phyloP scores from a whole-genome alignment of 2,797 vertebrate species.

The Huso huso region DNA sequence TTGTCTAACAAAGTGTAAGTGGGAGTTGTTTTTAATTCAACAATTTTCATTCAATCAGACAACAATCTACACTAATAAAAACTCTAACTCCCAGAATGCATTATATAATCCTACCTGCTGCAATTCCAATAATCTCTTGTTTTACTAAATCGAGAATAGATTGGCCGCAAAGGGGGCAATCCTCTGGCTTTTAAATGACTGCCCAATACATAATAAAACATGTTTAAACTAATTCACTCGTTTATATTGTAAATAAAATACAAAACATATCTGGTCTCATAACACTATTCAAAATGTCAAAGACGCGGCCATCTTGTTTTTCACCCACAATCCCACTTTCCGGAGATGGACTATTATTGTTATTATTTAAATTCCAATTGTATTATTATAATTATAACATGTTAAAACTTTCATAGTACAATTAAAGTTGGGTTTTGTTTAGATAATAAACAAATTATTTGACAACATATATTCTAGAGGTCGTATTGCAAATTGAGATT shows the following conservation, averaged over 20 bases:
- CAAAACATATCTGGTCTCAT: conserved; percentile 20
- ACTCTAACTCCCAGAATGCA: background rate
- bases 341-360: no score
- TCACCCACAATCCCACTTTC: no score
- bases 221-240: conserved; percentile 22
- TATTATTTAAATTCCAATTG: no score
- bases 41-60: no score
- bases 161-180: conserved; percentile 25
- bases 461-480: conserved; percentile 43
- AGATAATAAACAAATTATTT: conserved; percentile 12
- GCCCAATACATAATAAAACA: conserved; percentile 47
- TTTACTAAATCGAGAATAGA: conserved; percentile 36
- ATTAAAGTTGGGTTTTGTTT: no score
- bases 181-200: conserved; percentile 27
- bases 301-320: conserved; percentile 49
- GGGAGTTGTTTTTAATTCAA: no score
- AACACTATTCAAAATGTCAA: conserved; percentile 33
- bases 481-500: background rate
- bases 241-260: background rate
- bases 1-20: no score
- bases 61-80: background rate
- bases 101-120: conserved; percentile 43
- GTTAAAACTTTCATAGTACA: no score
- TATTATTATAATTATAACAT: no score
- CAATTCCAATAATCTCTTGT: conserved; percentile 39